Evolutionary conservation across 37 sponge, comb jelly and placozoan genomes (phyloP).

Genomic region (Dysidea cf. avara): DNA sequence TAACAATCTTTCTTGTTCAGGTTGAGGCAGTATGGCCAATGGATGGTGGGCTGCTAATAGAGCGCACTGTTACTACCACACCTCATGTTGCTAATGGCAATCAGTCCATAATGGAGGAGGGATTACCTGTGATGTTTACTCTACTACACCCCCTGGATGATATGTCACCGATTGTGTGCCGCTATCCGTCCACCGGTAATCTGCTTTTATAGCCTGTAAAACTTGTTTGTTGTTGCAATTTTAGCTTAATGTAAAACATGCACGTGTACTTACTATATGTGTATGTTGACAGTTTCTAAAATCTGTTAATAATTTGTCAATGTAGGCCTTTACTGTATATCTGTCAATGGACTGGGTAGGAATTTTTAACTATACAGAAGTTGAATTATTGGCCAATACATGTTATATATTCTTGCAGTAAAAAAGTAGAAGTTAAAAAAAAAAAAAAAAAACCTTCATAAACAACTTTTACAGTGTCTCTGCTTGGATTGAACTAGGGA

Average conservation of each 20-base stretch:
- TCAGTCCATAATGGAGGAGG: conserved; percentile 21
- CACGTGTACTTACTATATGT: no score
- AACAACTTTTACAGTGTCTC: no score
- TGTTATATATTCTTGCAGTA: no score
- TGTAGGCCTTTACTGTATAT: no score
- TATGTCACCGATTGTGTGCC: conserved; percentile 54
- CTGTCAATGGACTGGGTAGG: no score
- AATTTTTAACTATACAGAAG: no score
- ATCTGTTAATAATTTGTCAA: no score
- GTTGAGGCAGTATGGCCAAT: conserved; percentile 48
- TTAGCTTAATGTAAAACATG: background rate
- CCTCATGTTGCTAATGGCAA: background rate
- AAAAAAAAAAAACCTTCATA: no score
- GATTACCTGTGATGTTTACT: conserved; percentile 65
- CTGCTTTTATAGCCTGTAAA: background rate
- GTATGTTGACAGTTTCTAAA: no score
- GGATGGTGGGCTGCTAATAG: conserved; percentile 52
- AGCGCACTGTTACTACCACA: conserved; percentile 11
- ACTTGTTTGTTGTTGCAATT: background rate
- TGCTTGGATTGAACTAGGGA: no score
- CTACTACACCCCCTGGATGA: conserved; percentile 68
- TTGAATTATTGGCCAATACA: no score
- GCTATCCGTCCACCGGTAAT: conserved; percentile 34
- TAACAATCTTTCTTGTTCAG: conserved; percentile 26
- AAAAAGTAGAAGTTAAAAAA: no score